A percentile compares a stretch with the other conserved stretches of the same genome.
phyloP scores from a whole-genome alignment of 1,140 invertebrate species.

The Drosophila melanica region DNA sequence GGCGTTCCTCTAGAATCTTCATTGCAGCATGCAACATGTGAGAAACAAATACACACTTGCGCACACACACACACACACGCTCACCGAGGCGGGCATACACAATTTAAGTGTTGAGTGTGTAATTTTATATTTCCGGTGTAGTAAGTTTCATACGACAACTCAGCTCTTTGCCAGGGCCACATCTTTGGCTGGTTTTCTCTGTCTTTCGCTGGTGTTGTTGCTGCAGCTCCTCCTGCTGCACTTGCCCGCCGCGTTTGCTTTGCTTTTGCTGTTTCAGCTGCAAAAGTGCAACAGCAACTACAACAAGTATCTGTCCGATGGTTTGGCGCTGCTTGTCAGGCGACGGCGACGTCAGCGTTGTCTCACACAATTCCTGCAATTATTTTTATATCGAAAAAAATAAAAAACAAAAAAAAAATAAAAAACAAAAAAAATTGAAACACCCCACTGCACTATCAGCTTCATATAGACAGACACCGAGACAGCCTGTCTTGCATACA shows the following conservation, averaged over 20 bases:
- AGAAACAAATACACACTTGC: slow-evolving; percentile 32
- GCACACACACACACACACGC: slow-evolving; percentile 16
- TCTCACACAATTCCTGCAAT: slow-evolving; percentile 79
- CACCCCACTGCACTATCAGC: slow-evolving; percentile 47
- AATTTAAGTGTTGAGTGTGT: slow-evolving; percentile 82
- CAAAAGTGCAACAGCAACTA: slow-evolving; percentile 57
- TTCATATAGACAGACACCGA: slow-evolving; percentile 4
- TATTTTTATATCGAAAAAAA: slow-evolving; percentile 78
- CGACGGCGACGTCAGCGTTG: slow-evolving; percentile 26
- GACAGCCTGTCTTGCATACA: slow-evolving; percentile 65
- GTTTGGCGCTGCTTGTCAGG: slow-evolving; percentile 40
- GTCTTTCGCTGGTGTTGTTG: slow-evolving; percentile 44
- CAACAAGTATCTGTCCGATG: slow-evolving; percentile 44
- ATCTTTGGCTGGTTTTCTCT: slow-evolving; percentile 47
- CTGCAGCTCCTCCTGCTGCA: slow-evolving; percentile 32
- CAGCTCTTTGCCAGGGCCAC: slow-evolving; percentile 60
- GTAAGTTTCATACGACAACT: slow-evolving; percentile 79
- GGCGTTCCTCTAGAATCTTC: slow-evolving; percentile 60
- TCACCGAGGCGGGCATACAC: slow-evolving; percentile 38
- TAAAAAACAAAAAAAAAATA: slow-evolving; percentile 35
- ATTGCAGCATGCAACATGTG: slow-evolving; percentile 73
- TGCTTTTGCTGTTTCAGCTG: slow-evolving; percentile 74
- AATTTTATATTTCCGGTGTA: slow-evolving; percentile 82
- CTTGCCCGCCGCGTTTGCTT: slow-evolving; percentile 23
- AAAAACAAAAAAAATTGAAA: slow-evolving; percentile 30